Conservation (phyloP, 2,797 vertebrate genomes). For the Carcharodon carcharias region DNA sequence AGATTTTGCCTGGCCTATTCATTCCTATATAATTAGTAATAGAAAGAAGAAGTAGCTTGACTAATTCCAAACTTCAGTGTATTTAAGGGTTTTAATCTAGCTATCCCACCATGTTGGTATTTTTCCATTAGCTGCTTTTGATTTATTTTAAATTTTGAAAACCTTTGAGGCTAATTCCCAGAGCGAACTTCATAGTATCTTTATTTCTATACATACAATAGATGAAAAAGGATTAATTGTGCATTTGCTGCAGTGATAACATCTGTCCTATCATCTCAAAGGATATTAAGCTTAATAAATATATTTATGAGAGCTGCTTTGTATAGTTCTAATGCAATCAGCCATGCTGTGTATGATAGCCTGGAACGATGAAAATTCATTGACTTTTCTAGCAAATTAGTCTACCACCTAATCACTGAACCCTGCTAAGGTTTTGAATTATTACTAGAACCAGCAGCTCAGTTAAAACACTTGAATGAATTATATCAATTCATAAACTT, state of each 20-base stretch:
- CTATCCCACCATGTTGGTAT: constrained; percentile 3
- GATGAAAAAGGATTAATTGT: constrained; percentile 58
- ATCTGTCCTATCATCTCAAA: constrained; percentile 64
- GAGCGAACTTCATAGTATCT: constrained; percentile 43
- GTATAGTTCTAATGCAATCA: constrained; percentile 81
- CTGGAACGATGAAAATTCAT: constrained; percentile 81
- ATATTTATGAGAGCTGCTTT: constrained; percentile 85
- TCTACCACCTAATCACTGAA: constrained; percentile 82
- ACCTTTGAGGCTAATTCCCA: constrained; percentile 35
- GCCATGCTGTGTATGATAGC: constrained; percentile 77
- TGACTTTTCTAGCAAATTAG: constrained; percentile 87
- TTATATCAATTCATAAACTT: constrained; percentile 98
- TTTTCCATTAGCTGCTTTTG: constrained; percentile 34
- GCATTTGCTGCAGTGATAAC: constrained; percentile 58
- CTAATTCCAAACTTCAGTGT: background rate
- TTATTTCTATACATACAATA: constrained; percentile 48
- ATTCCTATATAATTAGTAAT: background rate
- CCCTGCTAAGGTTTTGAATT: constrained; percentile 82
- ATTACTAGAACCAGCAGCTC: constrained; percentile 72
- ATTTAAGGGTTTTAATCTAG: constrained; percentile 8
- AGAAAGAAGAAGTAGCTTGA: background rate
- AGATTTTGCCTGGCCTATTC: background rate
- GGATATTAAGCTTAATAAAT: constrained; percentile 85
- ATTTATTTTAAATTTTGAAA: constrained; percentile 37
- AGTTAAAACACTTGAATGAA: constrained; percentile 79